Evolutionary conservation across 2,888 invertebrate species (phyloP).

Genomic region (Patella depressa): DNA sequence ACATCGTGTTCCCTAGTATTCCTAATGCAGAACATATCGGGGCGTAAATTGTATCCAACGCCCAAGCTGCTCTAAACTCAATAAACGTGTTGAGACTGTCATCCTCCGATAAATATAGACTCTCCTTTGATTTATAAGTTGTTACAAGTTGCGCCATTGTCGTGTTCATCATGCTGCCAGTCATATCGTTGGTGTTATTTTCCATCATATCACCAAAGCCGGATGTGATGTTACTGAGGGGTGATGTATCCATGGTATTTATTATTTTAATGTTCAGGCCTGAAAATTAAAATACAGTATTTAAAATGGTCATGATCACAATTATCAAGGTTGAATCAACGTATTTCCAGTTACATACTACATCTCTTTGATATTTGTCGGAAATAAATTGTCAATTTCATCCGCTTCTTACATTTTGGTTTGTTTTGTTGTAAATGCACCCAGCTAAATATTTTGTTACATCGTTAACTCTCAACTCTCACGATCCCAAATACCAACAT

Average conservation of each 20-base stretch:
- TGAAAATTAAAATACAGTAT: not conserved
- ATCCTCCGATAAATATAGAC: constrained; percentile 16
- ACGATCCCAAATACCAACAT: too few relatives aligned
- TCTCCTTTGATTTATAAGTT: constrained; percentile 8
- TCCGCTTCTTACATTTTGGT: too few relatives aligned
- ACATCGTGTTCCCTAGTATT: constrained; percentile 27
- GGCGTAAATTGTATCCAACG: constrained; percentile 16
- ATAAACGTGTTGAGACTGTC: constrained; percentile 15
- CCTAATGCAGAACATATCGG: constrained; percentile 25
- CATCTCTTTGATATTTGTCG: too few relatives aligned
- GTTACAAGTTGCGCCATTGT: not conserved
- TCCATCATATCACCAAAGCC: not conserved
- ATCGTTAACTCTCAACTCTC: too few relatives aligned
- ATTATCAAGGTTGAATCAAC: too few relatives aligned
- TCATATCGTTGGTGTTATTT: not conserved
- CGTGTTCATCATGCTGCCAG: not conserved
- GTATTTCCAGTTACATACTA: too few relatives aligned
- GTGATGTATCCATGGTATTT: too few relatives aligned
- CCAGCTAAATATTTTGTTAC: too few relatives aligned
- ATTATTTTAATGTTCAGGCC: not conserved
- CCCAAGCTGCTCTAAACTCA: constrained; percentile 19
- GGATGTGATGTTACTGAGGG: not conserved
- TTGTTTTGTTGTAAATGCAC: too few relatives aligned
- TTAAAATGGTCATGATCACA: not conserved
- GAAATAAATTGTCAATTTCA: too few relatives aligned